Evolutionary conservation across 2,113 vertebrate genomes (phyloP).

Genomic region (Mustelus asterias): DNA sequence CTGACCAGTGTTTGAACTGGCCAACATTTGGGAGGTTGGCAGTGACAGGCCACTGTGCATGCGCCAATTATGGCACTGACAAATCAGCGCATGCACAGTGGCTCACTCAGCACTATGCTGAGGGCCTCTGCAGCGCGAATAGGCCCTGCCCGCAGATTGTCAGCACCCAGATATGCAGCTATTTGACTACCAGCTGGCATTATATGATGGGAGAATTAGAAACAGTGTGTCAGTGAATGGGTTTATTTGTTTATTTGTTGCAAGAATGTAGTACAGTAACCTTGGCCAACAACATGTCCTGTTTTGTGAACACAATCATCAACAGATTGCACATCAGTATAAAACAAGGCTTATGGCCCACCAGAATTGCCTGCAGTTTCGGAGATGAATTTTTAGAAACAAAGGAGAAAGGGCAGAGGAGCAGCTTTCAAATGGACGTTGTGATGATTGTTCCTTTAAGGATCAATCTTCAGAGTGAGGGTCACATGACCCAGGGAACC

Average conservation of each 20-base stretch:
- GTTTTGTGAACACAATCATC: conserved; percentile 19
- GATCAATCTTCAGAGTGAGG: background rate
- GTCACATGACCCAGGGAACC: too few relatives aligned
- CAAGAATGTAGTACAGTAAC: background rate
- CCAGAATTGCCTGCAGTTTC: background rate
- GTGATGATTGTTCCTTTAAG: background rate
- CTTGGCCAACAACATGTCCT: background rate
- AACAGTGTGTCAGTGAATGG: background rate
- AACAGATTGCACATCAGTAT: background rate
- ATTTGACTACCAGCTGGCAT: conserved; percentile 15
- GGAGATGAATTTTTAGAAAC: background rate
- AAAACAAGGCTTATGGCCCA: background rate
- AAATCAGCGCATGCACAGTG: too few relatives aligned
- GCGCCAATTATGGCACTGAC: too few relatives aligned
- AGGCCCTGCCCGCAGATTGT: too few relatives aligned
- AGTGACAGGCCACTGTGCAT: too few relatives aligned
- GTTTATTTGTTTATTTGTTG: conserved; percentile 21
- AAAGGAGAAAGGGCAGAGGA: background rate
- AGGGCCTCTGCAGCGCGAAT: too few relatives aligned
- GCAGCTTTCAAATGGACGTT: too few relatives aligned
- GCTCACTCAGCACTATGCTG: too few relatives aligned
- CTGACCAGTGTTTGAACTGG: too few relatives aligned
- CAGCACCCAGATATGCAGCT: background rate
- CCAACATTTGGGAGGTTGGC: too few relatives aligned
- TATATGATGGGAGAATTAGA: conserved; percentile 11